Base-by-base conservation (phyloP, 2,113 vertebrate genomes). In the Abramis brama region DNA sequence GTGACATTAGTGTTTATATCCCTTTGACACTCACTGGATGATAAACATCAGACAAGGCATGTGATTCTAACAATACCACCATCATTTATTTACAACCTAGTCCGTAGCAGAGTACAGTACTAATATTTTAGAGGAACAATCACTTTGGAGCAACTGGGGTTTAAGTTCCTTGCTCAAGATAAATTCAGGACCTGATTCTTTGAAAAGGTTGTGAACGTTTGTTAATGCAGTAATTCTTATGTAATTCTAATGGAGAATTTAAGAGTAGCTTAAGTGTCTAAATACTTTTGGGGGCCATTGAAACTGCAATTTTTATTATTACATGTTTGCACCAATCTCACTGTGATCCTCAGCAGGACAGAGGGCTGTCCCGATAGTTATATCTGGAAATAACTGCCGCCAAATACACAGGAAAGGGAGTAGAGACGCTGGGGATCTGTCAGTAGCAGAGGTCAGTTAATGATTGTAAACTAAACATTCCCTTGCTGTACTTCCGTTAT, bases 401-500 rank as follows among this genome's bases (percentile, higher is more conserved):
- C 50, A 70, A 87, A 17, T 82, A 43, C 83, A 75, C 36, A 66
- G 68, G 79, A 50, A 66, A 62, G 27, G 50, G n/a, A 68, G 33
- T 12, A 59, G 17, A 57, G 77, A n/a, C 21, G 0, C 55, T 79
- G 77, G 55, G 21, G 57, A 79, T 60, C 57, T 60, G 57, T 27
- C 50, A 77, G 25, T 55, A 33, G 27, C 27, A 55, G 75, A 79
- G 77, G 77, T 43, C 77, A 79, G 27, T 43, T 25, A n/a, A 12
- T 62, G 33, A 62, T 43, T 23, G 33, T 43, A 17, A 79, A 62
- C 57, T 79, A 79, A 79, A 79, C 77, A 79, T 79, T 59, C 77
- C 55, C 52, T 23, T 27, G 55, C 33, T 79, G 21, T 21, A 25
- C 55, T 79, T 79, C 55, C 21, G 9, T 59, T 17, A 39, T 60